phyloP scores from a whole-genome alignment of 2,888 invertebrate genomes.

The Metallyticus violacea region DNA sequence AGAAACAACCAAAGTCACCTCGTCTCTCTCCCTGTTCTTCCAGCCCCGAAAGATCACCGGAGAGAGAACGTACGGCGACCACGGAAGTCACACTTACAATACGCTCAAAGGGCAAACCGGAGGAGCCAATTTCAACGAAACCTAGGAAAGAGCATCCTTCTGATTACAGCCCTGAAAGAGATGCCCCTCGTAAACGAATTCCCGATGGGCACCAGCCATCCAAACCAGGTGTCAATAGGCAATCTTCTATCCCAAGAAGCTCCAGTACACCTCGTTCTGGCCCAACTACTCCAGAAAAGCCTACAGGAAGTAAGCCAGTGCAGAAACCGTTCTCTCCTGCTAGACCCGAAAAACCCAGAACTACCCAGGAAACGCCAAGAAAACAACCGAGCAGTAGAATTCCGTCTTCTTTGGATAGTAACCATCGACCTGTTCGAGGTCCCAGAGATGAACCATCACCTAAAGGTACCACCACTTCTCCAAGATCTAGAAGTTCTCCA shows the following conservation, averaged over 20 bases:
- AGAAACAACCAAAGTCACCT: slow-evolving; percentile 16
- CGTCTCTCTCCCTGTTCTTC: slow-evolving; percentile 33
- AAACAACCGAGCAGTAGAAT: not conserved
- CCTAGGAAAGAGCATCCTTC: not conserved
- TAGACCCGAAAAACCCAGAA: not conserved
- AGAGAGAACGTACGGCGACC: not conserved
- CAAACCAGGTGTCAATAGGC: not conserved
- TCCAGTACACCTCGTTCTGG: not conserved
- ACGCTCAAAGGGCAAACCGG: not conserved
- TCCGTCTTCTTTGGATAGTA: not conserved
- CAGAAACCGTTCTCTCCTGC: not conserved
- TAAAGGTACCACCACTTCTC: not conserved
- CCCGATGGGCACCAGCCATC: not conserved
- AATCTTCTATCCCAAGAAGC: not conserved
- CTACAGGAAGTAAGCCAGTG: not conserved
- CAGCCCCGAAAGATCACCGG: slow-evolving; percentile 35
- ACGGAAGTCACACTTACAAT: slow-evolving; percentile 8
- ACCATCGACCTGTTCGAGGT: not conserved
- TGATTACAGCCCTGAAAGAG: slow-evolving; percentile 21
- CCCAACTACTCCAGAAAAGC: not conserved
- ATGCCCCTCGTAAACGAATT: not conserved
- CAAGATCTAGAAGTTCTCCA: not conserved
- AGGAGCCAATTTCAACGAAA: not conserved
- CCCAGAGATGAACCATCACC: not conserved
- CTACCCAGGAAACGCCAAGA: not conserved